These are phyloP conservation scores for Acipenser ruthenus DNA, from an alignment of 2,797 vertebrate genomes.

Conservation along the genomic window DNA sequence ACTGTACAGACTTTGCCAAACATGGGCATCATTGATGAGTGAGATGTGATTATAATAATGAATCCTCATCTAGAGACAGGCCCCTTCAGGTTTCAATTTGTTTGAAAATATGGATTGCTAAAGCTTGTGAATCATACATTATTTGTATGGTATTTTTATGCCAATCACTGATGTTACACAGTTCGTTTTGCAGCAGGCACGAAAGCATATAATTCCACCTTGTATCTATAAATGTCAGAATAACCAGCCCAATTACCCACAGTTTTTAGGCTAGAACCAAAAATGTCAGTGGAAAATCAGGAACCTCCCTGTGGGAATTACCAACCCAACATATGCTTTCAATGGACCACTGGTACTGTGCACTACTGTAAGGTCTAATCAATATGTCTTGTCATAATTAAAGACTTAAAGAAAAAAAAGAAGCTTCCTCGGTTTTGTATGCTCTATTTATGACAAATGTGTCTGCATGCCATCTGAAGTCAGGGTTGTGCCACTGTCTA, in stretches of 20 bases:
- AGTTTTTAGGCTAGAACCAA: neutral
- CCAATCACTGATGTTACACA: neutral
- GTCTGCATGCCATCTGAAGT: neutral
- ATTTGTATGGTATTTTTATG: too few relatives aligned
- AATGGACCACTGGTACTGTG: neutral
- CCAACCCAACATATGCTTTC: conserved; percentile 7
- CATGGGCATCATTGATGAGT: too few relatives aligned
- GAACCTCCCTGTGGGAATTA: neutral
- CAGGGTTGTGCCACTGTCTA: conserved; percentile 10
- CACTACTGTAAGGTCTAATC: conserved; percentile 12
- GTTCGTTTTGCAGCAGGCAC: conserved; percentile 1
- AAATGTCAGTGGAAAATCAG: neutral
- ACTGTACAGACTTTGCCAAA: too few relatives aligned
- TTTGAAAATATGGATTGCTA: too few relatives aligned
- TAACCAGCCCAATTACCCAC: neutral
- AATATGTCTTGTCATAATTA: conserved; percentile 15
- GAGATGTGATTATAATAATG: too few relatives aligned
- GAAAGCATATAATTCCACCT: neutral
- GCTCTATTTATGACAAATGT: conserved; percentile 5
- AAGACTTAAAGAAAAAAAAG: conserved; percentile 12
- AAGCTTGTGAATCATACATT: too few relatives aligned
- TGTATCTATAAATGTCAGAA: neutral
- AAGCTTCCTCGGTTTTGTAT: neutral
- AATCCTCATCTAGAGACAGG: too few relatives aligned
- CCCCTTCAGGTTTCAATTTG: too few relatives aligned